Conservation (phyloP, 1,140 invertebrate genomes). For the Bombus sibiricus region DNA sequence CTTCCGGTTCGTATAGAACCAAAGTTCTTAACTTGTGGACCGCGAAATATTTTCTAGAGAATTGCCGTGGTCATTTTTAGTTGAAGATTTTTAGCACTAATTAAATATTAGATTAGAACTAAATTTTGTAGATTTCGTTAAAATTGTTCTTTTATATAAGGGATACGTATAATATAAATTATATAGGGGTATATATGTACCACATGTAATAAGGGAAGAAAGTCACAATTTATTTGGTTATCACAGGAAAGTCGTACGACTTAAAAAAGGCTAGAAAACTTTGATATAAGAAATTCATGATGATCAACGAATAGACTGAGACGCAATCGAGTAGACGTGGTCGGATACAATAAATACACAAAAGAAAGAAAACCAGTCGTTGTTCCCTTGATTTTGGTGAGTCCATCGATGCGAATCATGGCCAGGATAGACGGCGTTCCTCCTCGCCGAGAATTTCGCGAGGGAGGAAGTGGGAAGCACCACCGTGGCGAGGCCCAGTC, state of each 20-base stretch:
- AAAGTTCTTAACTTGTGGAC: neutral
- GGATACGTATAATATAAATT: too few species aligned
- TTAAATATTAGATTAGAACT: neutral
- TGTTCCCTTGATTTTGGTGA: constrained; percentile 19
- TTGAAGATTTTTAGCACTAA: neutral
- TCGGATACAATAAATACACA: constrained; percentile 21
- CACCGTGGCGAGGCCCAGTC: constrained; percentile 69
- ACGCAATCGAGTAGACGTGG: neutral
- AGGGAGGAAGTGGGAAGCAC: constrained; percentile 83
- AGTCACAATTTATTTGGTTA: too few species aligned
- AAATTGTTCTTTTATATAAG: too few species aligned
- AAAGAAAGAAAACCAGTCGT: neutral
- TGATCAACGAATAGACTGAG: neutral
- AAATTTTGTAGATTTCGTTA: too few species aligned
- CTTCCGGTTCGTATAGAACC: neutral
- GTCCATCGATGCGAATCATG: constrained; percentile 56
- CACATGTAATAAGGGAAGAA: too few species aligned
- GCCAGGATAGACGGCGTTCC: constrained; percentile 37
- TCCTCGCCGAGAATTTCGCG: constrained; percentile 45
- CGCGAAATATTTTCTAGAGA: neutral
- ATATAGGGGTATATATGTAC: too few species aligned
- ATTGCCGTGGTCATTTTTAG: neutral
- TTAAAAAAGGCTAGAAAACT: neutral
- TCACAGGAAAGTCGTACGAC: too few species aligned
- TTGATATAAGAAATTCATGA: neutral